Percentiles rank a stretch among this genome's conserved stretches.
These are phyloP conservation scores for Phaethon lepturus DNA, from an alignment of 2,113 vertebrate genomes.

Conservation along the genomic window DNA sequence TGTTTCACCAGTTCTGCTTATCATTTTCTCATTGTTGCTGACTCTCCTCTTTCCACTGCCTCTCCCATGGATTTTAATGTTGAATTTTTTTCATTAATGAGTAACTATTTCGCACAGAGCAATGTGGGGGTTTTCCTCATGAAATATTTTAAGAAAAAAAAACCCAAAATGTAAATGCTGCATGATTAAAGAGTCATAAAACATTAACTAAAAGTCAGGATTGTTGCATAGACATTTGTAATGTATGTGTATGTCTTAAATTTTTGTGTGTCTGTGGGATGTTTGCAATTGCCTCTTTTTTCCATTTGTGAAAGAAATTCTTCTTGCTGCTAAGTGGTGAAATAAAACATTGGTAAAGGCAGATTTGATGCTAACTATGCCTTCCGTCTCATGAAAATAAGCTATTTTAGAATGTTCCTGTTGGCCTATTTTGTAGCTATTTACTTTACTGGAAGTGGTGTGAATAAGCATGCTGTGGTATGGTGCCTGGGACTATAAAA, in stretches of 20 bases:
- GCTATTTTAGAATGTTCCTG: constrained; percentile 70
- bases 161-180: constrained; percentile 51
- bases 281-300: constrained; percentile 67
- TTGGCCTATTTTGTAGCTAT: constrained; percentile 53
- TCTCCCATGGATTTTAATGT: constrained; percentile 50
- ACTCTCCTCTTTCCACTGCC: constrained; percentile 11
- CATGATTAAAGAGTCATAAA: constrained; percentile 67
- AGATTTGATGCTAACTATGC: constrained; percentile 67
- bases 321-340: constrained; percentile 70
- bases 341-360: constrained; percentile 70
- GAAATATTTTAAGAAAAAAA: not conserved
- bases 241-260: constrained; percentile 68
- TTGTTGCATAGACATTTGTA: constrained; percentile 65
- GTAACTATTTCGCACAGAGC: constrained; percentile 46
- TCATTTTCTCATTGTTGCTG: constrained; percentile 58
- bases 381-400: constrained; percentile 64
- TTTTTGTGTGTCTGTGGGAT: constrained; percentile 65
- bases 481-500: constrained; percentile 57
- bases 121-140: not conserved
- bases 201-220: constrained; percentile 60
- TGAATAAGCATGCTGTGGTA: constrained; percentile 63
- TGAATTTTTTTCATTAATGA: constrained; percentile 55
- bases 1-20: constrained; percentile 76
- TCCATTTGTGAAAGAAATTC: constrained; percentile 63
- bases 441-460: constrained; percentile 60